A percentile compares a stretch with the other conserved stretches of the same genome.
Conservation (phyloP, 2,888 invertebrate species). For the Meganola albula region DNA sequence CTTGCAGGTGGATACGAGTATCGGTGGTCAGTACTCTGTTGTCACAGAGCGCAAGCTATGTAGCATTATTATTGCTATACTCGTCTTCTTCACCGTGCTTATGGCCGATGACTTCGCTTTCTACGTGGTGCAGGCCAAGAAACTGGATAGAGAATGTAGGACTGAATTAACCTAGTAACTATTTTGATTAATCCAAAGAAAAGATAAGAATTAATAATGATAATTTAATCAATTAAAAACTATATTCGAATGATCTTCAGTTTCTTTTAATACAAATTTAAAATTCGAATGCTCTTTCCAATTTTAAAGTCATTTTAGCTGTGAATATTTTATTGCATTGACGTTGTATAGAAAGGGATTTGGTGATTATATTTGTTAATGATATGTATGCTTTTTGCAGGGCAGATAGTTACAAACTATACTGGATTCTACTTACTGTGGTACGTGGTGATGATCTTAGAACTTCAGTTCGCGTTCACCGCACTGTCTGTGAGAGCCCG, state of each 20-base stretch:
- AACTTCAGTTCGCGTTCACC: slow-evolving; percentile 78
- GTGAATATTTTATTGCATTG: no score
- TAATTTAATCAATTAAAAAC: no score
- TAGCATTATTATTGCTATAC: slow-evolving; percentile 53
- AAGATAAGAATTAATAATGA: no score
- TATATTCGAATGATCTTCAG: no score
- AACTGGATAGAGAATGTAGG: slow-evolving; percentile 60
- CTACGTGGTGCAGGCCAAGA: slow-evolving; percentile 59
- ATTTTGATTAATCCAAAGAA: no score
- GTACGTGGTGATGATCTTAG: slow-evolving; percentile 75
- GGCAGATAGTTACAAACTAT: slow-evolving; percentile 73
- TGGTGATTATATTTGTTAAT: no score
- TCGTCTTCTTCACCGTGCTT: slow-evolving; percentile 60
- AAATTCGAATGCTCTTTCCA: no score
- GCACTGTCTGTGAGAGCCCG: slow-evolving; percentile 76
- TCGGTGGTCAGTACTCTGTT: slow-evolving; percentile 58
- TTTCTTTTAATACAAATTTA: no score
- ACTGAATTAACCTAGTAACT: no score
- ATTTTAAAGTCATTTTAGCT: no score
- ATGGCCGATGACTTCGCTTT: slow-evolving; percentile 65
- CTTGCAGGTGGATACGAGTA: slow-evolving; percentile 60
- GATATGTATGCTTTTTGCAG: slow-evolving; percentile 45
- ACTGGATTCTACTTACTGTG: slow-evolving; percentile 78
- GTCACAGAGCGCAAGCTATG: slow-evolving; percentile 60
- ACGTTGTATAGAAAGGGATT: no score